phyloP scores from a whole-genome alignment of 37 sponge, comb jelly and placozoan species.

The Halichondria panicea region DNA sequence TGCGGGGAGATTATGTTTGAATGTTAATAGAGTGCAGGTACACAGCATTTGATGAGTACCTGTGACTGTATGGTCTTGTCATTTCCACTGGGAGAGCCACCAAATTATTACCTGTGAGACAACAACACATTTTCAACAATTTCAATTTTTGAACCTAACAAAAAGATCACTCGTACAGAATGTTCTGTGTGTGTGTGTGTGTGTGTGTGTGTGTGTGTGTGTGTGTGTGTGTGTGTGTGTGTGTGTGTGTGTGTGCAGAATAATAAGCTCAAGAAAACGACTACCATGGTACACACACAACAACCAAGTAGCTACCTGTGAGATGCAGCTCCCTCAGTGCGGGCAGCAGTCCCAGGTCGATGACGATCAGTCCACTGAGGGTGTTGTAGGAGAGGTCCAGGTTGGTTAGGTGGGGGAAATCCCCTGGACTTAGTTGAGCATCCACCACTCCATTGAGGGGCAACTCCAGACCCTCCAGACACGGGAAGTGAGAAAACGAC shows the following conservation, averaged over 20 bases:
- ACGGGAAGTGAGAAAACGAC: constrained; percentile 54
- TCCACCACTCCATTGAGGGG: constrained; percentile 62
- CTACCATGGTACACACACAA: not conserved
- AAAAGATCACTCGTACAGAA: not conserved
- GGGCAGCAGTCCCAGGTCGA: constrained; percentile 65
- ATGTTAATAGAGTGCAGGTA: too few species aligned
- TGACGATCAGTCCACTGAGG: constrained; percentile 43
- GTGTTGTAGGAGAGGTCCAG: constrained; percentile 84
- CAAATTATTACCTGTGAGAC: constrained; percentile 48
- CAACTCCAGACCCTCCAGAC: constrained; percentile 60
- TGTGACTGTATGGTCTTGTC: constrained; percentile 56
- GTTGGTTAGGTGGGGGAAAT: constrained; percentile 34
- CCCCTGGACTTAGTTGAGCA: not conserved
- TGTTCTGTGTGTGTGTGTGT: not conserved
- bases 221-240: too few species aligned
- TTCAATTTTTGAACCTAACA: not conserved
- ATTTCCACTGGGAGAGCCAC: constrained; percentile 70
- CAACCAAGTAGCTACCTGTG: constrained; percentile 46
- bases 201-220: not conserved
- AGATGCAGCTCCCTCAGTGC: constrained; percentile 72
- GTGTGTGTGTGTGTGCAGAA: not conserved
- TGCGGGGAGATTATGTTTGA: too few species aligned
- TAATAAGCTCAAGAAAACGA: too few species aligned
- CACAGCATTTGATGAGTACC: not conserved
- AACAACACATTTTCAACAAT: not conserved